Evolutionary conservation across 2,113 vertebrate species (phyloP), one percentile per base, ranked within the genome.

Genomic region (Cervus canadensis): DNA sequence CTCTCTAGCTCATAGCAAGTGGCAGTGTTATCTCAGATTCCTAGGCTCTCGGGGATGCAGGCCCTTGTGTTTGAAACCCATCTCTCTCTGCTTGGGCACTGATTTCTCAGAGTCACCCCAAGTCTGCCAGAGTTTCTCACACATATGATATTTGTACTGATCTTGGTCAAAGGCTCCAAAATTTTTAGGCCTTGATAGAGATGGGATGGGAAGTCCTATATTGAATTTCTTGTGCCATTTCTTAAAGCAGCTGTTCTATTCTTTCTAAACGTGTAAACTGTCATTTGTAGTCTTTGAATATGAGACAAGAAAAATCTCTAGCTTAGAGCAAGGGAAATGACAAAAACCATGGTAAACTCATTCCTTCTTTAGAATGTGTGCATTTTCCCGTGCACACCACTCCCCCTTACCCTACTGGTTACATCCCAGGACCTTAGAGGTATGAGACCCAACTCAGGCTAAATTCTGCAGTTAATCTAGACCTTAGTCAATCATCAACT

Each of bases 181-280:
- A 33, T 62, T 81, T 74, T 87, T 71, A 87, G 8, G 26, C 30
- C n/a, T 94, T 56, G 5, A 50, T 97, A 93, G 23, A 89, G 91
- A 96, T 19, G 26, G 83, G 25, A 6, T 2, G 3, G 19, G 26
- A 89, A 89, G 7, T 33, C 5, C 50, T 56, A 23, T 84, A 1
- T 36, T 89, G 10, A 82, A 12, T 71, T 87, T 71, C 81, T 62
- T 30, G 12, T 62, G 26, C 52, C 50, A 25, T 97, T 91, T 91
- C 62, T 79, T 93, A 26, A 79, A 93, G 89, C 19, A 60, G 67
- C 82, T 84, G 17, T 74, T 87, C 48, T 83, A 59, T 93, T n/a
- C 48, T 87, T 91, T 92, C 54, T 93, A 67, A 91, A 36, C 17
- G 17, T 87, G 2, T 76, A n/a, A 71, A 36, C 57, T 33, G 45